Evolutionary conservation across 2,888 invertebrate species (phyloP), one percentile per base, ranked within the genome.

Genomic region (Cataglyphis rosenhaueri): DNA sequence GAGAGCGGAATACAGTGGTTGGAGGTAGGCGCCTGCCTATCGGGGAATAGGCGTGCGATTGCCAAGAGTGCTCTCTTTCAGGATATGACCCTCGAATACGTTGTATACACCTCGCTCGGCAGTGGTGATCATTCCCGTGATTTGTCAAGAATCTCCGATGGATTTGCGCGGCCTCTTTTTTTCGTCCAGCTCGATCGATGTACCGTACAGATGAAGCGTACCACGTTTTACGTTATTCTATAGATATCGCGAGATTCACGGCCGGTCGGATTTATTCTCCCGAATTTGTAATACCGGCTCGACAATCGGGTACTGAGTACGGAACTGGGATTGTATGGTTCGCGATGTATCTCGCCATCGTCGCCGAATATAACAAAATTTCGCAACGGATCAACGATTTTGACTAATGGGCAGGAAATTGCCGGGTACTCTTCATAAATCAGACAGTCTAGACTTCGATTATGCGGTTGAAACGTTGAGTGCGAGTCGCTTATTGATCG

Each of bases 31-130:
- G 81, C 64, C 81, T 85, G 74, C 71, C 82, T 86, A 82, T 86
- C 83, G 82, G 62, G 85, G 61, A 82, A 41, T 85, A 83, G 86
- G 85, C 87, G 64, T 84, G 85, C 89, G 87, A 90, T 90, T 88
- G 88, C 83, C 87, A 89, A 81, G 86, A 88, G 87, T 86, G 82
- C 87, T 90, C 84, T 86, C 84, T 86, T 81, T 81, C 68, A 81
- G 71, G 82, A 88, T 85, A 68, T 66, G 82, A 87, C 83, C 82
- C 86, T 85, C 81, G 86, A 89, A 87, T 86, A 86, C 75, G 83
- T 52, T 85, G 83, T 82, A 75, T 59, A 68, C 66, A 65, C 52
- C 75, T 86, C 82, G 48, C 38, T 21, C 41, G 70, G 52, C 85
- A 84, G 84, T 74, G 84, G 64, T 85, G 85, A 68, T 81, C 87